Evolutionary conservation across 92 coral and sea anemone genomes (phyloP).

Genomic region (Porites lobata): DNA sequence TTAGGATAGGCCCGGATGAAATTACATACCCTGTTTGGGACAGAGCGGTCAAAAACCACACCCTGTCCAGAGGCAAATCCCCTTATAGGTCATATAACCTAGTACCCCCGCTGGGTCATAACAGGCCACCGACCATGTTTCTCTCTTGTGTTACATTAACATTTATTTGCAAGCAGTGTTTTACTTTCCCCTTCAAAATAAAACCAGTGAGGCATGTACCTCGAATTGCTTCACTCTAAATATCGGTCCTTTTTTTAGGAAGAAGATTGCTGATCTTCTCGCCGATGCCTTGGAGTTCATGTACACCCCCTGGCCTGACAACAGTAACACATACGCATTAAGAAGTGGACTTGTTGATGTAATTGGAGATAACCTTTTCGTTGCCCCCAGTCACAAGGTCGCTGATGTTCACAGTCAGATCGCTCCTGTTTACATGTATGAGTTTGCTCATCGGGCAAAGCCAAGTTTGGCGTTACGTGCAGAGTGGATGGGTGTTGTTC

Average conservation of each 20-base stretch:
- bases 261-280: constrained; percentile 31
- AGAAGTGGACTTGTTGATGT: constrained; percentile 55
- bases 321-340: constrained; percentile 31
- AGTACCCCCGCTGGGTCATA: too few relatives aligned
- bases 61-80: too few relatives aligned
- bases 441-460: constrained; percentile 42
- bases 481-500: constrained; percentile 41
- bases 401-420: constrained; percentile 48
- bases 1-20: too few relatives aligned
- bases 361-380: constrained; percentile 51
- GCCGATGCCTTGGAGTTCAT: constrained; percentile 62
- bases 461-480: background rate
- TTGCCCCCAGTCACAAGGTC: constrained; percentile 67
- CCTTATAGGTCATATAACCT: too few relatives aligned
- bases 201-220: too few relatives aligned
- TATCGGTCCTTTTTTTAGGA: background rate
- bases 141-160: constrained; percentile 7
- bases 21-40: too few relatives aligned
- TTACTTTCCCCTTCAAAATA: too few relatives aligned
- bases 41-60: too few relatives aligned
- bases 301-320: constrained; percentile 67
- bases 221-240: too few relatives aligned
- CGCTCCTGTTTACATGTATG: constrained; percentile 65
- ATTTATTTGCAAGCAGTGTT: too few relatives aligned
- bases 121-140: background rate